phyloP scores from a whole-genome alignment of 2,888 invertebrate genomes.

The Drosophila algonquin region DNA sequence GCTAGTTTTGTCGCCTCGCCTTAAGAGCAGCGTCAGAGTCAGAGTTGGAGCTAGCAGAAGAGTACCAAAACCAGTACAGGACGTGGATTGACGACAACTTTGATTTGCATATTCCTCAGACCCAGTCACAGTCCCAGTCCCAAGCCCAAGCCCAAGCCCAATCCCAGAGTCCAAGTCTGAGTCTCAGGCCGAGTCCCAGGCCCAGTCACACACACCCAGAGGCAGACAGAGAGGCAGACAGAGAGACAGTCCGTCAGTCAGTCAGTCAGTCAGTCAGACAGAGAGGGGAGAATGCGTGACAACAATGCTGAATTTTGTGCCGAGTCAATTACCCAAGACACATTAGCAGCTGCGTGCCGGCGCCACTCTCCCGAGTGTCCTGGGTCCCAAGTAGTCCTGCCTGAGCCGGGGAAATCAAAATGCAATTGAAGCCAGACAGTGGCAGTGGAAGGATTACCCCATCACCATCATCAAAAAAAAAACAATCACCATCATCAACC shows the following conservation, averaged over 20 bases:
- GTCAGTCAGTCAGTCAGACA: background rate
- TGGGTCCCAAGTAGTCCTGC: slow-evolving; percentile 17
- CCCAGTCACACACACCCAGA: slow-evolving; percentile 13
- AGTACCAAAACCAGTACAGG: slow-evolving; percentile 29
- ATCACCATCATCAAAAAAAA: background rate
- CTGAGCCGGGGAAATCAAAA: slow-evolving; percentile 61
- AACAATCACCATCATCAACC: too few species aligned
- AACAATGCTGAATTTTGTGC: slow-evolving; percentile 72
- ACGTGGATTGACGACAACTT: slow-evolving; percentile 56
- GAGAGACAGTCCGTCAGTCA: slow-evolving; percentile 11
- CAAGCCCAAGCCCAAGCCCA: background rate
- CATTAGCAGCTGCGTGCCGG: slow-evolving; percentile 70
- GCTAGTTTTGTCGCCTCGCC: slow-evolving; percentile 74
- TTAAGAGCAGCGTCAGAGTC: slow-evolving; percentile 18
- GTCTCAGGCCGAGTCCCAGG: slow-evolving; percentile 8
- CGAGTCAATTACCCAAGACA: slow-evolving; percentile 76
- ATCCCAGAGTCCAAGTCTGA: background rate
- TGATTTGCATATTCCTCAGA: slow-evolving; percentile 68
- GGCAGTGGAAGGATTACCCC: slow-evolving; percentile 5
- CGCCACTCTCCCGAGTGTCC: slow-evolving; percentile 8
- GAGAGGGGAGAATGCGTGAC: slow-evolving; percentile 62
- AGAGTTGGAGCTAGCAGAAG: slow-evolving; percentile 22
- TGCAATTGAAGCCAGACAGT: slow-evolving; percentile 51
- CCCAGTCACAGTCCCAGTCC: slow-evolving; percentile 20
- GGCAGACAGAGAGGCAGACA: background rate